phyloP scores from a whole-genome alignment of 2,797 vertebrate species.

The Melopsittacus undulatus region DNA sequence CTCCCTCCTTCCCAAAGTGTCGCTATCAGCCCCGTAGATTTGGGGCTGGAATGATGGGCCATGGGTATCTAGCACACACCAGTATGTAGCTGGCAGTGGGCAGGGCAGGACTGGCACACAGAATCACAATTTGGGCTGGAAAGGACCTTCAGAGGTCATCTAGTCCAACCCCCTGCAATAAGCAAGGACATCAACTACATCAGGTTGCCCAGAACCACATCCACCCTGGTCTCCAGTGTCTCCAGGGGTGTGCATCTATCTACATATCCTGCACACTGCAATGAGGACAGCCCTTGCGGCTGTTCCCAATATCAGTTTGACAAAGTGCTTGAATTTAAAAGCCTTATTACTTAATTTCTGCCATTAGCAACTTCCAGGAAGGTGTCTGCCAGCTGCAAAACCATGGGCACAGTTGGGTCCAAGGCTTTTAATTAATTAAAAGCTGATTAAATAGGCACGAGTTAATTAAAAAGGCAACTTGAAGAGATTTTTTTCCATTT shows the following conservation, averaged over 20 bases:
- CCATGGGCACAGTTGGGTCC: not conserved
- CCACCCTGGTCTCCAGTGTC: not conserved
- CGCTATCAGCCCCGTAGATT: rapidly evolving
- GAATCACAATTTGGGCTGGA: not conserved
- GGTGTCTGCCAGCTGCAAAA: not conserved
- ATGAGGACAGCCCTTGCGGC: not conserved
- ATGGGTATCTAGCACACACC: rapidly evolving
- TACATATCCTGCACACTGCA: not conserved
- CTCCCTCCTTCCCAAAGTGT: rapidly evolving
- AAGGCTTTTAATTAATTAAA: not conserved
- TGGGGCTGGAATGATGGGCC: not conserved
- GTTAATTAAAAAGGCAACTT: not conserved
- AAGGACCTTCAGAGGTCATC: not conserved
- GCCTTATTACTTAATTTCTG: not conserved
- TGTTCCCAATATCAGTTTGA: not conserved
- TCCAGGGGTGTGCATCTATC: not conserved
- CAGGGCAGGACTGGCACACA: not conserved
- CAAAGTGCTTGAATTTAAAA: not conserved
- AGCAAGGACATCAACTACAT: not conserved
- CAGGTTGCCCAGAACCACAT: not conserved
- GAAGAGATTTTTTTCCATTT: not conserved
- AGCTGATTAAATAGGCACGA: not conserved
- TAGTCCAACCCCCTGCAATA: not conserved
- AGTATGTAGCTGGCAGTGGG: rapidly evolving
- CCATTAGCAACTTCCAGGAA: not conserved